Base-by-base conservation (phyloP, 1,140 invertebrate species). In the Microplitis mediator region DNA sequence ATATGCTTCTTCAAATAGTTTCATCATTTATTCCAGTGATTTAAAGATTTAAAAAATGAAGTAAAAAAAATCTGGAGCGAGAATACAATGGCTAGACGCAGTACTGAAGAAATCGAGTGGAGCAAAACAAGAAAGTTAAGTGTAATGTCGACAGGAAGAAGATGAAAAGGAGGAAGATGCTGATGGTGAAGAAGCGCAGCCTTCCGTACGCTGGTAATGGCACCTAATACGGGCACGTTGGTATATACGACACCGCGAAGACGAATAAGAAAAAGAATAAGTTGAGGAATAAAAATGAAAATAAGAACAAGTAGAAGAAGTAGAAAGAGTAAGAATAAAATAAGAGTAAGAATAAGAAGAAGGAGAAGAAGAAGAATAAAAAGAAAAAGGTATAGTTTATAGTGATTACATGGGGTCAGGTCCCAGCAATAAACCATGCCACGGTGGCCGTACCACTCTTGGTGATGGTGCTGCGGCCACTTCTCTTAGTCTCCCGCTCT, bases 381-480 rank as follows among this genome's bases (percentile, higher is more conserved):
- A 45, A 45, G 82, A 81, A 82, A 79, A 82, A 85, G 81, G 79
- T 84, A 86, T 86, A 84, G 84, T 85, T 85, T 87, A 86, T 86
- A 86, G 85, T 86, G 85, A 87, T 86, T 86, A 85, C 85, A 86
- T 82, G 84, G 83, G 85, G 85, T 86, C 85, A 87, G 83, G 84
- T 86, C 82, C 60, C 73, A 77, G 84, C 81, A 86, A 86, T 87
- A 87, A 87, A 87, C 78, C 85, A 86, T 85, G 78, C 69, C 74
- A 82, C 78, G 82, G 83, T 84, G 84, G 83, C 80, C 83, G 39
- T 45, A 45, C 39, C 39, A 45, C 39, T 45, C 39, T 45, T 45
- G 39, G 39, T 45, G 39, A 80, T 84, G 77, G 80, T 75, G 61
- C 60, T 54, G 61, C 36, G 45, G 71, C 52, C 71, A 69, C 56